A percentile compares a stretch with the other conserved stretches of the same genome.
Evolutionary conservation across 1,140 invertebrate species (phyloP).

Genomic region (Aplysia californica): DNA sequence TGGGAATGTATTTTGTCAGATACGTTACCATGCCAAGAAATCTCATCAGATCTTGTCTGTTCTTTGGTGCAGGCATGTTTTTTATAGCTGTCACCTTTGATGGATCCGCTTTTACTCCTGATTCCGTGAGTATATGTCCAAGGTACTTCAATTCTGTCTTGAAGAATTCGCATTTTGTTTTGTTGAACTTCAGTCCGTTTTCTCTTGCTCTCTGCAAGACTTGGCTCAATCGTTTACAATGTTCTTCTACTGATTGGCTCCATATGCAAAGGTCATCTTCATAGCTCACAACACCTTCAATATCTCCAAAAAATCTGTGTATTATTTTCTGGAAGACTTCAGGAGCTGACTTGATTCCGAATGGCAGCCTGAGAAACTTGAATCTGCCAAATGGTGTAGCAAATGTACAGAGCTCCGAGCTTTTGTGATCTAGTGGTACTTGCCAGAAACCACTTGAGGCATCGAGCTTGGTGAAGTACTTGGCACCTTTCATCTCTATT

Average conservation of each 20-base stretch:
- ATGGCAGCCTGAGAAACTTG: constrained; percentile 56
- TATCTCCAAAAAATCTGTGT: constrained; percentile 53
- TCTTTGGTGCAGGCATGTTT: constrained; percentile 21
- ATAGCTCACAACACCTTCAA: no score
- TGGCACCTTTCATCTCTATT: constrained; percentile 17
- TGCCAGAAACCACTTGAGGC: constrained; percentile 47
- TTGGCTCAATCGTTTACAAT: constrained; percentile 53
- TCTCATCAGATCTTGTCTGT: constrained; percentile 30
- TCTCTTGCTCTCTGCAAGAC: constrained; percentile 56
- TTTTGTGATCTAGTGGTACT: constrained; percentile 64
- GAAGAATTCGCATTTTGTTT: constrained; percentile 54
- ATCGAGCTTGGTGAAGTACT: constrained; percentile 37
- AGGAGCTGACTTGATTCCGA: constrained; percentile 49
- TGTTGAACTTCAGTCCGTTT: constrained; percentile 42
- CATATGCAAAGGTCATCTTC: constrained; percentile 64
- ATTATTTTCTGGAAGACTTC: constrained; percentile 57
- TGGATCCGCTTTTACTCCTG: constrained; percentile 62
- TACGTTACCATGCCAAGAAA: constrained; percentile 64
- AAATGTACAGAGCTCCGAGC: constrained; percentile 46
- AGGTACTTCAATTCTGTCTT: constrained; percentile 48
- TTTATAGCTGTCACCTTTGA: constrained; percentile 55
- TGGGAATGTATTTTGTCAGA: constrained; percentile 53
- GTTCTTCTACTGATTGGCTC: constrained; percentile 46
- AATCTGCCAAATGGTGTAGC: constrained; percentile 61
- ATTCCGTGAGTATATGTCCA: constrained; percentile 41